A percentile compares a stretch with the other conserved stretches of the same genome.
Conservation (phyloP, 1,140 invertebrate genomes). For the Nasonia longicornis region DNA sequence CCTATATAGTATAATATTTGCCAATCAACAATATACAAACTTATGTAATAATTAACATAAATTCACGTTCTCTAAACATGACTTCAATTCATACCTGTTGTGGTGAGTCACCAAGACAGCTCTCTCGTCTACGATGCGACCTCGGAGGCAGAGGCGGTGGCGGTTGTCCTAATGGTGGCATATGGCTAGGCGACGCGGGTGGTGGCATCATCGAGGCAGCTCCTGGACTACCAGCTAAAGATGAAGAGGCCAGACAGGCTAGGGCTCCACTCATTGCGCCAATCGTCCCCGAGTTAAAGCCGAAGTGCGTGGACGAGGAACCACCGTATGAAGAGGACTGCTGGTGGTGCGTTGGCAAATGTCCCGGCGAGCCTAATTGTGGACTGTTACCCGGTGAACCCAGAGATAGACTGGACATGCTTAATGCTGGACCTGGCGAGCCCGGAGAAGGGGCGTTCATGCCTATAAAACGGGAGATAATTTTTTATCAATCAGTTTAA, state of each 20-base stretch:
- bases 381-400: conserved; percentile 65
- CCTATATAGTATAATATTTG: conserved; percentile 57
- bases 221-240: conserved; percentile 65
- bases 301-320: conserved; percentile 64
- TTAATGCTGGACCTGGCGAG: conserved; percentile 61
- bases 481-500: background rate
- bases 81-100: conserved; percentile 64
- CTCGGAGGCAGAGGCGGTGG: conserved; percentile 74
- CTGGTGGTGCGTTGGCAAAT: conserved; percentile 57
- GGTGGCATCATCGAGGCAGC: conserved; percentile 66
- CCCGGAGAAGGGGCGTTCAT: conserved; percentile 57
- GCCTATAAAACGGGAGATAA: conserved; percentile 45
- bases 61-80: background rate
- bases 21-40: background rate
- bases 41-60: background rate
- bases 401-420: conserved; percentile 62
- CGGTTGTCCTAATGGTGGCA: conserved; percentile 57
- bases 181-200: conserved; percentile 63
- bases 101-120: conserved; percentile 72
- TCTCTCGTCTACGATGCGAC: conserved; percentile 70
- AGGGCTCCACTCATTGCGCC: conserved; percentile 55
- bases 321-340: conserved; percentile 54
- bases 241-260: conserved; percentile 53
- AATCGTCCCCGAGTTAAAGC: conserved; percentile 63
- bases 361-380: conserved; percentile 63